Percentiles rank a stretch among this genome's conserved stretches.
These are phyloP conservation scores for Thomomys bottae DNA, from an alignment of 2,113 vertebrate species.

Conservation along the genomic window DNA sequence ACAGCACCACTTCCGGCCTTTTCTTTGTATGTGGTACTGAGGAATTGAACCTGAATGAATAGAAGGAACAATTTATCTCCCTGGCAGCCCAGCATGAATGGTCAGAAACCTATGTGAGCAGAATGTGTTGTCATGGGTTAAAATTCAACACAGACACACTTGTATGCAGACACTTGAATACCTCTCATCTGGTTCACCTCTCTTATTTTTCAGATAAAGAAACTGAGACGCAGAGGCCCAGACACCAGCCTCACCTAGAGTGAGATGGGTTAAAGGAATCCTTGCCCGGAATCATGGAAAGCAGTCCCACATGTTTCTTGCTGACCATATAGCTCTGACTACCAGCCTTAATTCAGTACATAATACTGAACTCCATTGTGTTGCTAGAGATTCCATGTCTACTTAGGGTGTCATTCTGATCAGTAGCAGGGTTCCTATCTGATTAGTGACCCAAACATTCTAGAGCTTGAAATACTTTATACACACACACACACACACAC, in stretches of 20 bases:
- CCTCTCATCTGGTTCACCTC: neutral
- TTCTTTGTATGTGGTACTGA: too few species aligned
- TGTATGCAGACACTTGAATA: neutral
- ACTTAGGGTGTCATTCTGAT: neutral
- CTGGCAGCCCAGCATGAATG: neutral
- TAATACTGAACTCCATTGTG: neutral
- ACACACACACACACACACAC: neutral
- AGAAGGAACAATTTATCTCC: neutral
- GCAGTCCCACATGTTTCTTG: neutral
- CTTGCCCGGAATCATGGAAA: neutral
- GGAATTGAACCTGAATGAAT: too few species aligned
- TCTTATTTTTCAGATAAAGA: neutral
- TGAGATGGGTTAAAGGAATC: neutral
- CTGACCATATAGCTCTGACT: neutral
- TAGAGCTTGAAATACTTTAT: neutral
- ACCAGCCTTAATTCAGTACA: neutral
- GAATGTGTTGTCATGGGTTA: neutral
- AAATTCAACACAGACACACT: neutral
- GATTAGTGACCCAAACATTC: neutral
- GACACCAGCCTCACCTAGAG: neutral
- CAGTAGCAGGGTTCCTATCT: neutral
- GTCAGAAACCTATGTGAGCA: neutral
- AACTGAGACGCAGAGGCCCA: neutral
- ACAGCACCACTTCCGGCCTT: too few species aligned
- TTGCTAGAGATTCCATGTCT: fast-evolving